Evolutionary conservation across 1,140 invertebrate genomes (phyloP), one percentile per base, ranked within the genome.

Genomic region (Musca domestica): DNA sequence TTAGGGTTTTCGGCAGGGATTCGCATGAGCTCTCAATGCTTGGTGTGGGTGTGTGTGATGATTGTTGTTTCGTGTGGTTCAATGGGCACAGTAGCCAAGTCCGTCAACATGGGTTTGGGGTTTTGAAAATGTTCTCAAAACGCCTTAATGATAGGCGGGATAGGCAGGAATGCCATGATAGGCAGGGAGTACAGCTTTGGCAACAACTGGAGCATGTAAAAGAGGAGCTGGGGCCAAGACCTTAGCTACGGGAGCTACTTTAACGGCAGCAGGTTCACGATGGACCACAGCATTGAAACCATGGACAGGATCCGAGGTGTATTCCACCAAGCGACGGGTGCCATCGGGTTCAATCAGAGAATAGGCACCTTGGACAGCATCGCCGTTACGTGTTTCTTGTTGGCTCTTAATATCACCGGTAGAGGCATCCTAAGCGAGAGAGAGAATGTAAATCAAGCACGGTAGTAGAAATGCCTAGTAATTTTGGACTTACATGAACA

Each of bases 371-470:
- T 86, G 82, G 41, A 88, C 86, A 15, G 83, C 81, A 73, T 88
- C 87, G 19, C 87, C 87, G 63, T 83, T 82, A 56, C 87, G 82
- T 49, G 77, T 83, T 82, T 88, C 87, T 76, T 86, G 83, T 74
- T 87, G 85, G 61, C 81, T 83, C 81, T 88, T 87, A 64, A 84
- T 82, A 72, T 88, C 86, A 10, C 88, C 86, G 67, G 84, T 88
- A 68, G 82, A 78, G 3, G 81, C 74, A 74, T 87, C 86, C 76
- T 86, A 74, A 23, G 78, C 3, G n/a, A 2, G 12, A 68, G 51
- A 7, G n/a, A 47, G 34, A 15, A 27, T 15, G 23, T 10, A 63
- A 12, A 30, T 34, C 17, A 22, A 12, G 10, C 10, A 41, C n/a
- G n/a, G n/a, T n/a, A n/a, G n/a, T n/a, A 41, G 34, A 12, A 30